Evolutionary conservation across 2,888 invertebrate species (phyloP).

Genomic region (Creontiades dilutus): DNA sequence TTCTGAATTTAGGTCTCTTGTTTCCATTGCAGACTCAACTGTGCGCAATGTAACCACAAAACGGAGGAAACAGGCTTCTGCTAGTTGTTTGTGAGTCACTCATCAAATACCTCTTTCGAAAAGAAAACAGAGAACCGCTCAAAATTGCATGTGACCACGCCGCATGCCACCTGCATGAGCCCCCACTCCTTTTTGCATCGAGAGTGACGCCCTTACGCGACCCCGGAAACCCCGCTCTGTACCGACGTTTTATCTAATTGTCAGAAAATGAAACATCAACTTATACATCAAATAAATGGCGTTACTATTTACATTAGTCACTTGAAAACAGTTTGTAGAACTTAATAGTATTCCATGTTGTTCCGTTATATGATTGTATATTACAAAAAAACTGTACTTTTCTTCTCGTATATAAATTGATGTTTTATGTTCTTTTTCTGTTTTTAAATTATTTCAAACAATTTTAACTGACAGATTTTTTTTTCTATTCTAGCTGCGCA

Average conservation of each 20-base stretch:
- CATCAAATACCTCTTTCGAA: constrained; percentile 66
- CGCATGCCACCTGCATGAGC: constrained; percentile 64
- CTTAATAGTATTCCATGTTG: constrained; percentile 68
- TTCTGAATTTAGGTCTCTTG: constrained; percentile 79
- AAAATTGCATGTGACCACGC: constrained; percentile 57
- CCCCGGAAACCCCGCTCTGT: constrained; percentile 37
- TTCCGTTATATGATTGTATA: constrained; percentile 16
- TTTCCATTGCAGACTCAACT: constrained; percentile 88
- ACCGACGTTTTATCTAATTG: neutral
- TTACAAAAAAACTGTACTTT: neutral
- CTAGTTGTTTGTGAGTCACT: constrained; percentile 84
- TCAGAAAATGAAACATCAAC: neutral
- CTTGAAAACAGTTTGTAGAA: constrained; percentile 69
- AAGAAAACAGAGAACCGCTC: constrained; percentile 62
- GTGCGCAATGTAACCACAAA: constrained; percentile 86
- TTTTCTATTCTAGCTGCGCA: constrained; percentile 90
- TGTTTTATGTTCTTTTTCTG: constrained; percentile 22
- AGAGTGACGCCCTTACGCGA: constrained; percentile 50
- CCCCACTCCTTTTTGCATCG: constrained; percentile 49
- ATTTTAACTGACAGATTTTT: constrained; percentile 76
- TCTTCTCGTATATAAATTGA: neutral
- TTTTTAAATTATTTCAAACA: constrained; percentile 66
- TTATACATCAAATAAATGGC: constrained; percentile 14
- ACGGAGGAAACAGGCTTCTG: constrained; percentile 84
- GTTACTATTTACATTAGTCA: constrained; percentile 24